Evolutionary conservation across 2,888 invertebrate species (phyloP).

Genomic region (Drosophila buzzatii): DNA sequence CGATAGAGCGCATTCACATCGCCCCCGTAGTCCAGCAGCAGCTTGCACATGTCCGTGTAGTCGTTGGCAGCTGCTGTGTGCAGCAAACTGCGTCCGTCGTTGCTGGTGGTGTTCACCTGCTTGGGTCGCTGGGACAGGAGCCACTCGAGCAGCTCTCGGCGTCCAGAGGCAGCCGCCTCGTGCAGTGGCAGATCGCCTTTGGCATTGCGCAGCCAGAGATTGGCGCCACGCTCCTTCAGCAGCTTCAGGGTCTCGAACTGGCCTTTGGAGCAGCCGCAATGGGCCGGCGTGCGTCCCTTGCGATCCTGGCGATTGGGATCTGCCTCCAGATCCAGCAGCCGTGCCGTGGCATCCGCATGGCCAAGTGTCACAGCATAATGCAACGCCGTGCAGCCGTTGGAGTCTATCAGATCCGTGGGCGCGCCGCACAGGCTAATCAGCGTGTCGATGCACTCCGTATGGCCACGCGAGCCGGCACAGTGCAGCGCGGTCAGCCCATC

Average conservation of each 20-base stretch:
- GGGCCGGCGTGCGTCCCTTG: slow-evolving; percentile 96
- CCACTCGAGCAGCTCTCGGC: slow-evolving; percentile 95
- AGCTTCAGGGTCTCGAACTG: slow-evolving; percentile 94
- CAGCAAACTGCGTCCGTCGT: slow-evolving; percentile 95
- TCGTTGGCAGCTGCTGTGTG: slow-evolving; percentile 98
- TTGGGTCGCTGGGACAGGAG: slow-evolving; percentile 93
- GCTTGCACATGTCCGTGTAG: slow-evolving; percentile 96
- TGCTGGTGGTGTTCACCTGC: slow-evolving; percentile 94
- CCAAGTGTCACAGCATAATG: slow-evolving; percentile 98
- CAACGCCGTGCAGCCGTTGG: slow-evolving; percentile 97
- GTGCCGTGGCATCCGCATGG: slow-evolving; percentile 96
- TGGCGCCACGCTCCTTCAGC: slow-evolving; percentile 91
- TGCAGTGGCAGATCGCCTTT: slow-evolving; percentile 98
- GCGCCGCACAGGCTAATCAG: slow-evolving; percentile 95
- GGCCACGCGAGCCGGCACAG: slow-evolving; percentile 98
- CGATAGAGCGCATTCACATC: slow-evolving; percentile 94
- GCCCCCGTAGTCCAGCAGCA: slow-evolving; percentile 93
- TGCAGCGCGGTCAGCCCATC: slow-evolving; percentile 98
- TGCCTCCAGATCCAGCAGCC: slow-evolving; percentile 95
- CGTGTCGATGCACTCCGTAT: slow-evolving; percentile 95
- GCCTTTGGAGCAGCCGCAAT: slow-evolving; percentile 98
- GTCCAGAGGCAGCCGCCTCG: slow-evolving; percentile 97
- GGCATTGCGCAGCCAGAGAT: slow-evolving; percentile 96
- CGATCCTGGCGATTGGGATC: slow-evolving; percentile 96
- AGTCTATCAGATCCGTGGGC: slow-evolving; percentile 94